These are phyloP conservation scores for Anoncus sp. DNA, from an alignment of 2,888 invertebrate genomes.

Conservation along the genomic window DNA sequence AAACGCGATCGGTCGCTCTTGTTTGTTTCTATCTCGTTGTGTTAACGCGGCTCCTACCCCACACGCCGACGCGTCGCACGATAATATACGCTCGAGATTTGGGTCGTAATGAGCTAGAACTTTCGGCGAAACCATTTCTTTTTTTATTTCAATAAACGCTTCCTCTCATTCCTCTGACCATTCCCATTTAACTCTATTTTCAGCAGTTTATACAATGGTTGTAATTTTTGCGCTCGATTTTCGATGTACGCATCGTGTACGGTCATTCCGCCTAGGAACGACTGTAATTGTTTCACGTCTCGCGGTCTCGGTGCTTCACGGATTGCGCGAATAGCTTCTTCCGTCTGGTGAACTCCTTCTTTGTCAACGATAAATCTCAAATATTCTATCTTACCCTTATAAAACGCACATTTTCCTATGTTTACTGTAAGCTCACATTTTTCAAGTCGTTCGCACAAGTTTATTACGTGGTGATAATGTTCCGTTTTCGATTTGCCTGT, in stretches of 20 bases:
- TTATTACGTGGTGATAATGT: slow-evolving; percentile 25
- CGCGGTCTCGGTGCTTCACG: slow-evolving; percentile 32
- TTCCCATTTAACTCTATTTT: slow-evolving; percentile 30
- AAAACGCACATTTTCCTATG: slow-evolving; percentile 16
- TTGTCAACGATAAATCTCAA: slow-evolving; percentile 21
- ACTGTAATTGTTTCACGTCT: slow-evolving; percentile 24
- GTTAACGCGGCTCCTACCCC: slow-evolving; percentile 27
- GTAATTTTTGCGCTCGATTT: slow-evolving; percentile 35
- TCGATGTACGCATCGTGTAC: slow-evolving; percentile 30
- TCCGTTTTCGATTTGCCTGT: slow-evolving; percentile 18
- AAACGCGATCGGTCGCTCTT: slow-evolving; percentile 28
- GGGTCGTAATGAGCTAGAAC: slow-evolving; percentile 31
- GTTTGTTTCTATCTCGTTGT: slow-evolving; percentile 20
- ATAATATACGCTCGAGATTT: slow-evolving; percentile 16
- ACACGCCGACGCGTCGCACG: slow-evolving; percentile 32
- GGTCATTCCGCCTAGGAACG: slow-evolving; percentile 22
- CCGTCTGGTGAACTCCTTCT: slow-evolving; percentile 28
- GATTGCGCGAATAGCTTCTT: slow-evolving; percentile 22
- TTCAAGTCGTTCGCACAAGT: slow-evolving; percentile 19
- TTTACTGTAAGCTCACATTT: slow-evolving; percentile 29
- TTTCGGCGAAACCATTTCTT: slow-evolving; percentile 18
- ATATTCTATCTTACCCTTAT: slow-evolving; percentile 17
- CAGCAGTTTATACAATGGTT: slow-evolving; percentile 27
- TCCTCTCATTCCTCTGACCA: slow-evolving; percentile 31
- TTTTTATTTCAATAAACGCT: slow-evolving; percentile 24